Conservation (phyloP, 2,797 vertebrate genomes). For the Pangasius macronema region DNA sequence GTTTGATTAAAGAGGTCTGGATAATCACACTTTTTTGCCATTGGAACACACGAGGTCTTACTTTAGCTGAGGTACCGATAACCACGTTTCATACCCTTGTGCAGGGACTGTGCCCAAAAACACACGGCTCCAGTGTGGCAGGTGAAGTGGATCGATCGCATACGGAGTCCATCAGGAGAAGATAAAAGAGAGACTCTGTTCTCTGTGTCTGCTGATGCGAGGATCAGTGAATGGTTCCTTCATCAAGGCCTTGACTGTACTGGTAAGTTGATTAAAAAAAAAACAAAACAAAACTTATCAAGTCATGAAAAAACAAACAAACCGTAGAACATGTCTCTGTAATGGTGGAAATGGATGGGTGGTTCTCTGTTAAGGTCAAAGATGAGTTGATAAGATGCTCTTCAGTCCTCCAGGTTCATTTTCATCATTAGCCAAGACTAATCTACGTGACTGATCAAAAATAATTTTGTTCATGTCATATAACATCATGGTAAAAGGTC, state of each 20-base stretch:
- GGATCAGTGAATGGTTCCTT: slow-evolving; percentile 82
- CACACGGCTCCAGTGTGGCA: slow-evolving; percentile 86
- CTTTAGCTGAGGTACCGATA: background rate
- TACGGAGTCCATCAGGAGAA: slow-evolving; percentile 67
- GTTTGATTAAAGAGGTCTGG: background rate
- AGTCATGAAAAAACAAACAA: background rate
- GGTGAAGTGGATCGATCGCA: slow-evolving; percentile 83
- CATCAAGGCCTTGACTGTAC: slow-evolving; percentile 79
- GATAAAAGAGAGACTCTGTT: slow-evolving; percentile 80
- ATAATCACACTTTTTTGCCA: background rate
- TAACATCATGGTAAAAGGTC: slow-evolving; percentile 1
- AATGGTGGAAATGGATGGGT: background rate
- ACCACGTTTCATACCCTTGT: background rate
- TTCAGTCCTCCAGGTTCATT: background rate
- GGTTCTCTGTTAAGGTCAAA: background rate
- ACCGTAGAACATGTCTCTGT: background rate
- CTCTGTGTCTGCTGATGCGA: slow-evolving; percentile 85
- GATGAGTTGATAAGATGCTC: background rate
- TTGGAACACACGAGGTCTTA: background rate
- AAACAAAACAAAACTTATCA: background rate
- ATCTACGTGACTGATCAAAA: background rate
- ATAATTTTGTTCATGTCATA: background rate
- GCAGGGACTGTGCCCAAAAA: slow-evolving; percentile 78
- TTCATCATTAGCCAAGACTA: slow-evolving; percentile 11
- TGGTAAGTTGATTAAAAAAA: slow-evolving; percentile 70